Conservation (phyloP, 2,113 vertebrate species). For the Hassar affinis region DNA sequence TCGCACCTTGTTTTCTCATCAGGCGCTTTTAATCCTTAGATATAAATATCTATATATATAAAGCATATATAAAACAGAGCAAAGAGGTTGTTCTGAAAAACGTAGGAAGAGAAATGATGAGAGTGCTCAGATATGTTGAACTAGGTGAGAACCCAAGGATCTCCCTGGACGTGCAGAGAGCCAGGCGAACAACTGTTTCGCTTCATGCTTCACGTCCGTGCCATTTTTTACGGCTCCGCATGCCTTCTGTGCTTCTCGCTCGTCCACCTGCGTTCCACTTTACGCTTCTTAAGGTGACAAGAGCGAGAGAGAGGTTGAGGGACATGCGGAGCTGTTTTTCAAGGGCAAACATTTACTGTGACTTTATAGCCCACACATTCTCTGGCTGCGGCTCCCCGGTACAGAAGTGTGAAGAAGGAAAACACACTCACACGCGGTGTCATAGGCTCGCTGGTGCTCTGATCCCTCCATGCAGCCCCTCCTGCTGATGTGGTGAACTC, state of each 20-base stretch:
- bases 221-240: background rate
- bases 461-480: slow-evolving; percentile 53
- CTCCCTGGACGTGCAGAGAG: slow-evolving; percentile 50
- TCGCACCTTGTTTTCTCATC: slow-evolving; percentile 83
- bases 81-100: slow-evolving; percentile 22
- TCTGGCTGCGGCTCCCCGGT: slow-evolving; percentile 66
- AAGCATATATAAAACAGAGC: slow-evolving; percentile 24
- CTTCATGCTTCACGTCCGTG: slow-evolving; percentile 12
- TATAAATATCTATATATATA: background rate
- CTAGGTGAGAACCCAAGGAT: background rate
- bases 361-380: slow-evolving; percentile 68
- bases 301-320: slow-evolving; percentile 47
- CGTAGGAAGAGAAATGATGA: background rate
- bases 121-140: slow-evolving; percentile 63
- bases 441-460: slow-evolving; percentile 47
- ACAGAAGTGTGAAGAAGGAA: slow-evolving; percentile 55
- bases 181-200: slow-evolving; percentile 44
- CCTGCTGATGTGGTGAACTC: slow-evolving; percentile 61
- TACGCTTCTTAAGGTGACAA: slow-evolving; percentile 55
- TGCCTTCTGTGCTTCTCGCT: background rate
- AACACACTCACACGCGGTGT: slow-evolving; percentile 44
- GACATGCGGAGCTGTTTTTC: slow-evolving; percentile 64
- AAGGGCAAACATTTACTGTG: slow-evolving; percentile 61
- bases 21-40: slow-evolving; percentile 64
- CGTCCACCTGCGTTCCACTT: slow-evolving; percentile 63